Percentiles rank a stretch among this genome's conserved stretches.
Evolutionary conservation across 2,797 vertebrate species (phyloP).

Genomic region (Uromys caudimaculatus): DNA sequence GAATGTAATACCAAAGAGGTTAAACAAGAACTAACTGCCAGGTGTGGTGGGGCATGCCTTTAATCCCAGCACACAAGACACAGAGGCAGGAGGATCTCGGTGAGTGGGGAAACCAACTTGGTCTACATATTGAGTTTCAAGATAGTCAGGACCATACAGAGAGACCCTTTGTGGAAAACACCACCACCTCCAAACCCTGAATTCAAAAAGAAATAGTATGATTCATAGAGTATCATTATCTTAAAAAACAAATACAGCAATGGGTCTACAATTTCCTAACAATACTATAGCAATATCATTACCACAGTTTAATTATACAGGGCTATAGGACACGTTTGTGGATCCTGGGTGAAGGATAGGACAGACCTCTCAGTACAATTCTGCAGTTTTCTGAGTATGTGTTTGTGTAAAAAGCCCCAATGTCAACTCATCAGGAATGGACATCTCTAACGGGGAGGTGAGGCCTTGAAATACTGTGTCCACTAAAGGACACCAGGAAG

Average conservation of each 20-base stretch:
- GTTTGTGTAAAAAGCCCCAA: background rate
- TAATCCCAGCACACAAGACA: background rate
- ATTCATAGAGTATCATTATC: background rate
- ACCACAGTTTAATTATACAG: background rate
- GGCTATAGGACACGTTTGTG: background rate
- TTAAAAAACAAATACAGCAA: background rate
- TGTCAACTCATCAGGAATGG: background rate
- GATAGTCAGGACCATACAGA: background rate
- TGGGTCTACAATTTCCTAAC: background rate
- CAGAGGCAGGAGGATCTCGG: background rate
- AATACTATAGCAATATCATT: background rate
- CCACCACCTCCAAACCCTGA: background rate
- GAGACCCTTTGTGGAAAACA: background rate
- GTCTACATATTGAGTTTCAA: background rate
- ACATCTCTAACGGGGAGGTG: background rate
- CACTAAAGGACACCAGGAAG: background rate
- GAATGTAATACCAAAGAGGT: background rate
- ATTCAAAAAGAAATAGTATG: background rate
- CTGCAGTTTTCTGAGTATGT: constrained; percentile 11
- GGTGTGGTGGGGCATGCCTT: background rate
- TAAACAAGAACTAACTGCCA: background rate
- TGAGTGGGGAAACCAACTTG: background rate
- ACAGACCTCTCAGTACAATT: background rate
- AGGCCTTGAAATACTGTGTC: background rate
- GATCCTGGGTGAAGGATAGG: background rate